Evolutionary conservation across 2,797 vertebrate genomes (phyloP).

Genomic region (Antrozous pallidus): DNA sequence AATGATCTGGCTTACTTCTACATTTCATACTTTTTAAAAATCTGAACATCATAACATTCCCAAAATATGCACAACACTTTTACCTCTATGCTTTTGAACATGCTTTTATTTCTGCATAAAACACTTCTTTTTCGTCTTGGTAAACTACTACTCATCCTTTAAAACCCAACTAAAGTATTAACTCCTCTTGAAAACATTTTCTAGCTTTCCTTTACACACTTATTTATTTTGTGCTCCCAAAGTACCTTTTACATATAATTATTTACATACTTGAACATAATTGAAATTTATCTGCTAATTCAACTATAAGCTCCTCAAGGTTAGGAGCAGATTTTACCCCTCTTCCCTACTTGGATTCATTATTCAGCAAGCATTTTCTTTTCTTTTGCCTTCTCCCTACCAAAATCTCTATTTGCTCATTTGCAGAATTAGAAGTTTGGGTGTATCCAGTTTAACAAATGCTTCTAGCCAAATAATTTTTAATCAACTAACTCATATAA

Average conservation of each 20-base stretch:
- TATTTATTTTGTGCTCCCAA: background rate
- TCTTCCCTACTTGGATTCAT: background rate
- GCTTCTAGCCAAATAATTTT: background rate
- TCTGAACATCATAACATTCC: background rate
- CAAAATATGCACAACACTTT: background rate
- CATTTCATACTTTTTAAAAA: background rate
- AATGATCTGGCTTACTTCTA: background rate
- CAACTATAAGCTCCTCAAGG: background rate
- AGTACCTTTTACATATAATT: background rate
- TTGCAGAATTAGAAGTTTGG: background rate
- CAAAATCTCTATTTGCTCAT: background rate
- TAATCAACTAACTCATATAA: background rate
- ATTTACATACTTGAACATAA: background rate
- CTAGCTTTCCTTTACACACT: background rate
- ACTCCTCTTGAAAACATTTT: background rate
- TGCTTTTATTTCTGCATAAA: background rate
- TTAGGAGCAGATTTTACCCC: background rate
- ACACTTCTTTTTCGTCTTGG: background rate
- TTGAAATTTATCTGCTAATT: background rate
- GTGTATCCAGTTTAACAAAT: background rate
- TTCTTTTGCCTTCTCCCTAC: background rate
- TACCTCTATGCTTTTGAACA: background rate
- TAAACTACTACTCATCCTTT: background rate
- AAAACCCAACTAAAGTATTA: constrained; percentile 6
- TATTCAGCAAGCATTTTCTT: background rate